phyloP scores from a whole-genome alignment of 1,140 invertebrate genomes.

The Grapholita molesta region DNA sequence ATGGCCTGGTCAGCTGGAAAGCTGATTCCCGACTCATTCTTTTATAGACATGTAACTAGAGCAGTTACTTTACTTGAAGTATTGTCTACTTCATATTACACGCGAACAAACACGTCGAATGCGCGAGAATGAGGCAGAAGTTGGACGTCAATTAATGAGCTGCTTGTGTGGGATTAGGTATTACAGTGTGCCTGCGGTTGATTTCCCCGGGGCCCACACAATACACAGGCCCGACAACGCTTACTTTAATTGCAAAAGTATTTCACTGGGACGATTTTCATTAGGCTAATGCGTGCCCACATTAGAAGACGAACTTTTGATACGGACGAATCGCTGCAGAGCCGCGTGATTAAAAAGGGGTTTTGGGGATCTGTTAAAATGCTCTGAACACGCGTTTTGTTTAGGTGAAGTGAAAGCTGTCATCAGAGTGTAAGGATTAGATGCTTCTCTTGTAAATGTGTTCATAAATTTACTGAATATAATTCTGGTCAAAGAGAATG shows the following conservation, averaged over 20 bases:
- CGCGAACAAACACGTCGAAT: too few species aligned
- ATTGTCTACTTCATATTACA: too few species aligned
- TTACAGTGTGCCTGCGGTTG: constrained; percentile 31
- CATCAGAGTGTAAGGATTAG: neutral
- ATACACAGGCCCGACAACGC: constrained; percentile 29
- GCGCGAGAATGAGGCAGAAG: neutral
- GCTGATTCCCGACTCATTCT: too few species aligned
- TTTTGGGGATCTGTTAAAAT: neutral
- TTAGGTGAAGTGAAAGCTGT: neutral
- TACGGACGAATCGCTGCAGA: constrained; percentile 2
- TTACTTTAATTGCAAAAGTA: constrained; percentile 44
- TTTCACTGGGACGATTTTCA: constrained; percentile 36
- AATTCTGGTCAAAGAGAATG: too few species aligned
- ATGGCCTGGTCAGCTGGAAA: too few species aligned
- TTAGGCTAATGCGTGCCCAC: constrained; percentile 34
- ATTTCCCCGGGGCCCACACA: constrained; percentile 37
- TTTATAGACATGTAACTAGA: too few species aligned
- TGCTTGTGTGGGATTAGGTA: constrained; percentile 33
- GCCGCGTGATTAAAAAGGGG: constrained; percentile 5
- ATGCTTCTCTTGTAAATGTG: too few species aligned
- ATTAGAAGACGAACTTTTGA: constrained; percentile 26
- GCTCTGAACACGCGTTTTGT: neutral
- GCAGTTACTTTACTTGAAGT: too few species aligned
- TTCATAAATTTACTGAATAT: too few species aligned
- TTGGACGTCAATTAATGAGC: constrained; percentile 13